These are phyloP conservation scores for Centruroides sculpturatus DNA, from an alignment of 1,140 invertebrate species.

Conservation along the genomic window DNA sequence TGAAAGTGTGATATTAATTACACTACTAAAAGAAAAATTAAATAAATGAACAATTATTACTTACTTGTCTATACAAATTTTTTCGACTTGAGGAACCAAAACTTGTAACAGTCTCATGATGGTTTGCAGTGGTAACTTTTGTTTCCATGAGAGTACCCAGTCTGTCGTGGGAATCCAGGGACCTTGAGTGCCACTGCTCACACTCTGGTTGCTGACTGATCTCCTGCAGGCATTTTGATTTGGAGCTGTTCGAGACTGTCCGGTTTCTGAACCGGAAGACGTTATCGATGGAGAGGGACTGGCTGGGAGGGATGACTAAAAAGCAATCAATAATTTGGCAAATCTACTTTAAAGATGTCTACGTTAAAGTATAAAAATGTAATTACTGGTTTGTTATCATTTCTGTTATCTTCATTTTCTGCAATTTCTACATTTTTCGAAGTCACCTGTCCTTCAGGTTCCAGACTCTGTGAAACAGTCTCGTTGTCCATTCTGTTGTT, in stretches of 20 bases:
- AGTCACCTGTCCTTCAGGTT: slow-evolving; percentile 14
- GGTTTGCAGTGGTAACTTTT: slow-evolving; percentile 91
- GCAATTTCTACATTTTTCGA: background rate
- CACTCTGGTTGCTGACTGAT: background rate
- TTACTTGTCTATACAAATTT: slow-evolving; percentile 99
- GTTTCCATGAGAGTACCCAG: slow-evolving; percentile 94
- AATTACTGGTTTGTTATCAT: background rate
- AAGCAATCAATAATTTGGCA: background rate
- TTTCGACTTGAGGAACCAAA: slow-evolving; percentile 97
- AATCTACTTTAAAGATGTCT: background rate
- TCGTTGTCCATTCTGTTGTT: background rate
- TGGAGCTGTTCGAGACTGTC: background rate
- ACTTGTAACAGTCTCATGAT: slow-evolving; percentile 98
- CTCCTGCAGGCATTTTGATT: slow-evolving; percentile 1
- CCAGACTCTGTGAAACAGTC: background rate
- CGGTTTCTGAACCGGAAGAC: slow-evolving; percentile 12
- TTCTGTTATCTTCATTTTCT: background rate
- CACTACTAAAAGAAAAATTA: slow-evolving; percentile 7
- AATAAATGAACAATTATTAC: slow-evolving; percentile 20
- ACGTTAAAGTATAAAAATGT: background rate
- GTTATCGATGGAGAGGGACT: slow-evolving; percentile 11
- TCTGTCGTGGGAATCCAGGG: slow-evolving; percentile 74
- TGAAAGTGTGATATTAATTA: slow-evolving; percentile 29
- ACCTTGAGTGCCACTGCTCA: background rate
- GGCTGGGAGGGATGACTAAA: slow-evolving; percentile 5